These are phyloP conservation scores for Calidris pygmaea DNA, from an alignment of 2,113 vertebrate species.

Conservation along the genomic window DNA sequence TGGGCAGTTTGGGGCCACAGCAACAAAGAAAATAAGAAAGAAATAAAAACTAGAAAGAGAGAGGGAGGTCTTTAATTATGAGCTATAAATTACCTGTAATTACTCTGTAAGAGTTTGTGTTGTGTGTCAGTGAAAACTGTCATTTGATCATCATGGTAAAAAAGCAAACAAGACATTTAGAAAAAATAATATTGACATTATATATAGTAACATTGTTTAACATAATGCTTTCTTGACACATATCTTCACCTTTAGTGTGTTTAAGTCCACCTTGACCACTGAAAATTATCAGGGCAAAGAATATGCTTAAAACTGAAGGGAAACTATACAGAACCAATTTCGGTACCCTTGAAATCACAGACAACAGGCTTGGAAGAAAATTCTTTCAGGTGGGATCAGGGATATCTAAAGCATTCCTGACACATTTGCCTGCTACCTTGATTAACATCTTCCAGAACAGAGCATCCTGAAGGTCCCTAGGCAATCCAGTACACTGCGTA, in stretches of 20 bases:
- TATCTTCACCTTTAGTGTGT: background rate
- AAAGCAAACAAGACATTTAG: background rate
- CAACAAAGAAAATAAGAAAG: background rate
- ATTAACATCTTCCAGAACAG: background rate
- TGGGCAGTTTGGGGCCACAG: background rate
- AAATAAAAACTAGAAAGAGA: background rate
- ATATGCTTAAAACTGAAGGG: background rate
- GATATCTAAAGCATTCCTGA: background rate
- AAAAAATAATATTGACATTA: background rate
- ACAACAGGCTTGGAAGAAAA: background rate
- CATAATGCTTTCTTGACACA: background rate
- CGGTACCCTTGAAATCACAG: background rate
- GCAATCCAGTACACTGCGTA: background rate
- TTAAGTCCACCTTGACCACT: background rate
- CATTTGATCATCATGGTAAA: background rate
- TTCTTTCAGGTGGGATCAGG: background rate
- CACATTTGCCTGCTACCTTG: background rate
- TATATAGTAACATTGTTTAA: background rate
- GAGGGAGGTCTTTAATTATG: background rate
- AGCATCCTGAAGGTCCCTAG: background rate
- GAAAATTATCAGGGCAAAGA: background rate
- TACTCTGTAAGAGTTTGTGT: background rate
- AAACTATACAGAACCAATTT: background rate
- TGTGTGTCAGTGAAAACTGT: background rate
- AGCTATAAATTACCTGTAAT: background rate